Percentiles rank a stretch among this genome's conserved stretches.
Conservation (phyloP, 2,888 invertebrate genomes). For the Iselma pallidipennis region DNA sequence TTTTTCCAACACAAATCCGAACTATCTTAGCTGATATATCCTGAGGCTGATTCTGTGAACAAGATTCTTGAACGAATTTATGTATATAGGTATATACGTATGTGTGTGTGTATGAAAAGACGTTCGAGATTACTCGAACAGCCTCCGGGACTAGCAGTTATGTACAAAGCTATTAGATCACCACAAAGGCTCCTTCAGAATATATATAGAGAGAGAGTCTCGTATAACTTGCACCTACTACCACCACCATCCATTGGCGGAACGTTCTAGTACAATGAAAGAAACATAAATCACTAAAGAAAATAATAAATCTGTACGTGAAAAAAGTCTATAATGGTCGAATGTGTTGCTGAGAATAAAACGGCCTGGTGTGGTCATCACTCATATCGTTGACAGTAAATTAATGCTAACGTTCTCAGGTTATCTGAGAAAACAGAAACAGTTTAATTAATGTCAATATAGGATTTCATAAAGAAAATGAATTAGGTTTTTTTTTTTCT, state of each 20-base stretch:
- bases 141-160: conserved; percentile 1
- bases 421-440: conserved; percentile 1
- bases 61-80: neutral
- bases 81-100: too few species aligned
- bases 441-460: conserved; percentile 3
- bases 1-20: neutral
- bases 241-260: neutral
- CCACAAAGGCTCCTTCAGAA: conserved; percentile 4
- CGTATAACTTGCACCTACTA: too few species aligned
- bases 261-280: conserved; percentile 7
- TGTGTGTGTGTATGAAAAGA: conserved; percentile 1
- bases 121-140: conserved; percentile 3
- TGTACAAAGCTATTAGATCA: conserved; percentile 7
- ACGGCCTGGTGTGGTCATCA: conserved; percentile 4
- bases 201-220: neutral
- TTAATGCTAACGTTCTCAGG: conserved; percentile 15
- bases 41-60: neutral
- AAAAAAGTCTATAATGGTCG: conserved; percentile 17
- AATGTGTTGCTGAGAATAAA: conserved; percentile 14
- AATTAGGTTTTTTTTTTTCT: neutral
- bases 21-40: neutral
- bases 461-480: conserved; percentile 3
- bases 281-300: conserved; percentile 17
- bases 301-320: conserved; percentile 22
- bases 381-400: conserved; percentile 14